Conservation (phyloP, 2,797 vertebrate species). For the Tragopan temminckii region DNA sequence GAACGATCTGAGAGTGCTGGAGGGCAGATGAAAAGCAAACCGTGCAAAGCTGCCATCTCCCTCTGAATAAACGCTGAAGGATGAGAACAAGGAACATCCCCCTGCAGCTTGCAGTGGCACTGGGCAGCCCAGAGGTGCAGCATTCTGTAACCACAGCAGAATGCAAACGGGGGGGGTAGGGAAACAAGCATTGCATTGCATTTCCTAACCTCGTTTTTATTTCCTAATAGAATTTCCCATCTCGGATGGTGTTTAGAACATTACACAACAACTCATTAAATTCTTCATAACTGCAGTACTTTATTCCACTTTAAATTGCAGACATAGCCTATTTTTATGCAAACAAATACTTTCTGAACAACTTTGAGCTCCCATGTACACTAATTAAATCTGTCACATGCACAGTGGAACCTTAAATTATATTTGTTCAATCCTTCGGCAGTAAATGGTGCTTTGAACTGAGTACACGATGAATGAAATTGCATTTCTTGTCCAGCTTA, state of each 20-base stretch:
- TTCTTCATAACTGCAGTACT: slow-evolving; percentile 21
- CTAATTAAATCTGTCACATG: slow-evolving; percentile 64
- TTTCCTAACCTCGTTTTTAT: slow-evolving; percentile 17
- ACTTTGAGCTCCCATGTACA: slow-evolving; percentile 48
- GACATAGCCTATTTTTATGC: slow-evolving; percentile 50
- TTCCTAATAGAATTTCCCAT: slow-evolving; percentile 26
- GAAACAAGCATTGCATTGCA: not conserved
- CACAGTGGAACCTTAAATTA: slow-evolving; percentile 58
- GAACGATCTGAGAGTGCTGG: accelerated
- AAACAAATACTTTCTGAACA: slow-evolving; percentile 64
- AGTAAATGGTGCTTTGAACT: slow-evolving; percentile 21
- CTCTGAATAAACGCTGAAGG: not conserved
- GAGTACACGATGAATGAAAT: slow-evolving; percentile 20
- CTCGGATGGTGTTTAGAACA: slow-evolving; percentile 16
- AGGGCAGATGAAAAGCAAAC: not conserved
- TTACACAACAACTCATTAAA: slow-evolving; percentile 56
- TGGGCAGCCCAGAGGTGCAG: not conserved
- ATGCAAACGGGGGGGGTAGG: no score
- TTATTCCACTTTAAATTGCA: slow-evolving; percentile 49
- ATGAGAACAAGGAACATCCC: not conserved
- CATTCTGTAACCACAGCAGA: no score
- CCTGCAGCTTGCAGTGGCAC: not conserved
- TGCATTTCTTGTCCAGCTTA: not conserved
- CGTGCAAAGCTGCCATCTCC: not conserved
- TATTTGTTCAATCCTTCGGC: slow-evolving; percentile 49